These are phyloP conservation scores for Leptopilina syphax DNA, from an alignment of 2,888 invertebrate genomes.

Conservation along the genomic window DNA sequence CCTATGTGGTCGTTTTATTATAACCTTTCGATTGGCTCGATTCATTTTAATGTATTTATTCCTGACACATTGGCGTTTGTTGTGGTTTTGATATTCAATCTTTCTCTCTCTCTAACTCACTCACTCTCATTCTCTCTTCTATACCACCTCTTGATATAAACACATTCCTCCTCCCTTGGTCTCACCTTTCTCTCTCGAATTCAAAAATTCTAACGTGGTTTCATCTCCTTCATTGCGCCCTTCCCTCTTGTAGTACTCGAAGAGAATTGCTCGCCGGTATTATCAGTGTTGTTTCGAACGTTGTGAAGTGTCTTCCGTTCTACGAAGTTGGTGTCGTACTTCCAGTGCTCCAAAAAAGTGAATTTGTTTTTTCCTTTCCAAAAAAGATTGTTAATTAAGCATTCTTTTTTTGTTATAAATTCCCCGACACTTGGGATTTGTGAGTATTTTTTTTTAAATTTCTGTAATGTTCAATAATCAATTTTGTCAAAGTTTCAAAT, in stretches of 20 bases:
- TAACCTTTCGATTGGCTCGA: slow-evolving; percentile 29
- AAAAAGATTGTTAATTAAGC: background rate
- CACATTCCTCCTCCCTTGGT: slow-evolving; percentile 29
- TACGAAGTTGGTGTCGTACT: background rate
- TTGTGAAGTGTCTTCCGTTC: slow-evolving; percentile 30
- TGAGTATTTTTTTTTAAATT: background rate
- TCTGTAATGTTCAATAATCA: background rate
- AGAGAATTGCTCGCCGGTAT: slow-evolving; percentile 35
- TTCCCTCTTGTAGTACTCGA: slow-evolving; percentile 29
- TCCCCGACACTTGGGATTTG: background rate
- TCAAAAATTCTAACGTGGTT: slow-evolving; percentile 23
- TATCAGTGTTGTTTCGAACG: slow-evolving; percentile 39
- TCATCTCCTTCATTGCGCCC: slow-evolving; percentile 34
- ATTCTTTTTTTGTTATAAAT: background rate
- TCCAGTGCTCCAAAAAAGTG: slow-evolving; percentile 14
- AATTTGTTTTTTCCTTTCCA: background rate
- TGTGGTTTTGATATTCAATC: slow-evolving; percentile 12
- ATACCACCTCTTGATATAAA: slow-evolving; percentile 22
- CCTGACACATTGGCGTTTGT: slow-evolving; percentile 27
- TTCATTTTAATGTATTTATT: slow-evolving; percentile 8
- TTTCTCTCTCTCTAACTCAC: background rate
- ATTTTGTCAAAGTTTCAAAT: background rate
- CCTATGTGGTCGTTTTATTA: background rate
- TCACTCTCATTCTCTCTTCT: background rate
- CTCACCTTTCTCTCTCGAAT: slow-evolving; percentile 37